Conservation (phyloP, 2,797 vertebrate species). For the Mus spretus region DNA sequence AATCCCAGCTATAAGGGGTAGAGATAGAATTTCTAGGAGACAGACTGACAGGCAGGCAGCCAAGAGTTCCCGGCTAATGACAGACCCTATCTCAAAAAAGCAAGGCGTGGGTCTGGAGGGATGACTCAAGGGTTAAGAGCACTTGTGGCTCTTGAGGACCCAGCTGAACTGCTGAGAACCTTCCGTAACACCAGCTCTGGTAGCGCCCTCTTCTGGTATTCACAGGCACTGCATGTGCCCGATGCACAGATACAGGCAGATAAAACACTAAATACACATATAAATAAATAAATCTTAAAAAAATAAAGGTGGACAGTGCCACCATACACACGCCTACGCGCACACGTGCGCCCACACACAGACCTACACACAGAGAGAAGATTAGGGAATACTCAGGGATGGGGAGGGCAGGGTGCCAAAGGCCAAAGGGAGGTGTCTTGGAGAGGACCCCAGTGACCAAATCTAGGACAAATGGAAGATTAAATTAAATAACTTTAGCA, state of each 20-base stretch:
- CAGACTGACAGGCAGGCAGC: neutral
- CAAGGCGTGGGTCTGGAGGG: neutral
- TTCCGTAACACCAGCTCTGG: neutral
- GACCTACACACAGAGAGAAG: neutral
- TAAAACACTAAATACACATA: neutral
- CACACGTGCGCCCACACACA: neutral
- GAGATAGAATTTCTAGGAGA: neutral
- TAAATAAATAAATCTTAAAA: neutral
- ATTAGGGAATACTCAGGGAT: neutral
- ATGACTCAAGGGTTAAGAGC: neutral
- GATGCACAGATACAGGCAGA: too few relatives aligned
- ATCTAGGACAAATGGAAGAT: neutral
- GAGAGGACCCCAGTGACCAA: neutral
- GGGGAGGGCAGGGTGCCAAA: neutral
- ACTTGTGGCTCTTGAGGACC: neutral
- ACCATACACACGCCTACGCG: neutral
- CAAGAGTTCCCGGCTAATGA: too few relatives aligned
- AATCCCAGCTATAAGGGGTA: neutral
- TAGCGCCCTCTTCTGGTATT: neutral
- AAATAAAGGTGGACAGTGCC: neutral
- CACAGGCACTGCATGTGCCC: neutral
- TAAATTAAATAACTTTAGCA: neutral
- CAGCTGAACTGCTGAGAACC: too few relatives aligned
- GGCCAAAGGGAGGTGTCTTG: neutral
- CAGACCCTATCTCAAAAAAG: neutral